Base-by-base conservation (phyloP, 2,113 vertebrate genomes). In the Cariama cristata region DNA sequence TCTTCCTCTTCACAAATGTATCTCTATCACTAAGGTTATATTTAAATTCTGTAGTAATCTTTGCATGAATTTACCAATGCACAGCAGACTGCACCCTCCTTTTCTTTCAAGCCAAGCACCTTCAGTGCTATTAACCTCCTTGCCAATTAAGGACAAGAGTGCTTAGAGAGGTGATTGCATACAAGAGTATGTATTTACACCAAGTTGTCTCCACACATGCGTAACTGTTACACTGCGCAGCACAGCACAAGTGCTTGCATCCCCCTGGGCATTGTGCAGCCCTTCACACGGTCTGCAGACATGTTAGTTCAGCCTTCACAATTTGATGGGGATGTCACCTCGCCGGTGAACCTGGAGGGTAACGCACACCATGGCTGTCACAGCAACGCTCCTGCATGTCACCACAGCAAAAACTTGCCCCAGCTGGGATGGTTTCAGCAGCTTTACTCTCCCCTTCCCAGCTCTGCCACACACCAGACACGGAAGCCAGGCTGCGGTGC, bases 221-320 rank as follows among this genome's bases (percentile, higher is more conserved):
- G 45, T 30, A 72, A 58, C 47, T 82, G 42, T 38, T 74, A 30
- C 35, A 8, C 42, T 12, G 27, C 1, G 10, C n/a, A 45, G 50
- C 66, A 42, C 0, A 2, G 64, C 68, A 44, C 17, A 33, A 62
- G 53, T 0, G 0, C 42, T 72, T 2, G 0, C 32, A 38, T 19
- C 9, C 26, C 83, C 44, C 13, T 0, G 0, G 50, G 59, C 3
- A 0, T 0, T 13, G 30, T 0, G 0, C 30, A 77, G 55, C 50
- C 44, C 40, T 79, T 53, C 67, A 35, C 0, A 0, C 2, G 1
- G 7, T 12, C 55, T 4, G 10, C 2, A 60, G 62, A 23, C 28
- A 7, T 1, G 4, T 11, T 5, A 80, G 11, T 11, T 64, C 73
- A 81, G 50, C 45, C 49, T 76, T 73, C 76, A 38, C 63, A 38